Evolutionary conservation across 1,140 invertebrate genomes (phyloP).

Genomic region (Drosophila carrolli): DNA sequence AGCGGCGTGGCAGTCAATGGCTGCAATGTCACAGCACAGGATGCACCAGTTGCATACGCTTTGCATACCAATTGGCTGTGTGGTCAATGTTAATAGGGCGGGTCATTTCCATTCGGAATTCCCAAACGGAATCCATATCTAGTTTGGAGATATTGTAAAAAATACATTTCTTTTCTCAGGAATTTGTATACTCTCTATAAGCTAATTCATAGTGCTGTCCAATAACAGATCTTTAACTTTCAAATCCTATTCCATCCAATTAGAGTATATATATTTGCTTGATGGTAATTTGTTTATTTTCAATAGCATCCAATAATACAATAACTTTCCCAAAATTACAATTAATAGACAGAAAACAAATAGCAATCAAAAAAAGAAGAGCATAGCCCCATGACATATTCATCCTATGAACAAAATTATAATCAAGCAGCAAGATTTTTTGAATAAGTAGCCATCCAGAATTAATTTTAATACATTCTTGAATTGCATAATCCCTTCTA

Average conservation of each 20-base stretch:
- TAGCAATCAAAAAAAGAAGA: background rate
- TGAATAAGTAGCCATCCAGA: background rate
- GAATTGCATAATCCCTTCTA: constrained; percentile 37
- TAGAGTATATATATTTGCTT: too few species aligned
- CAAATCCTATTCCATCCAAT: too few species aligned
- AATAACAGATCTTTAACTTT: too few species aligned
- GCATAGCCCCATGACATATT: background rate
- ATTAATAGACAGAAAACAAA: too few species aligned
- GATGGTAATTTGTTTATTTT: too few species aligned
- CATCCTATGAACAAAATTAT: background rate
- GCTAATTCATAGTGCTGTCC: too few species aligned
- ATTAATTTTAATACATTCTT: constrained; percentile 25
- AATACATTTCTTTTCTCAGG: background rate
- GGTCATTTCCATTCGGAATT: constrained; percentile 9
- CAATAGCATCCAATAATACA: too few species aligned
- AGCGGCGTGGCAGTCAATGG: constrained; percentile 24
- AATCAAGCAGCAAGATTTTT: background rate
- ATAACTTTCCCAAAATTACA: too few species aligned
- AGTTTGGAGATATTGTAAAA: background rate
- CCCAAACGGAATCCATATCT: background rate
- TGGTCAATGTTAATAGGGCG: constrained; percentile 50
- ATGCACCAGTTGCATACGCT: constrained; percentile 79
- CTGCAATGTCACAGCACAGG: constrained; percentile 75
- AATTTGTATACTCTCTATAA: background rate
- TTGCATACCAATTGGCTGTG: constrained; percentile 46